phyloP scores from a whole-genome alignment of 2,797 vertebrate genomes.

The Setipinna tenuifilis region DNA sequence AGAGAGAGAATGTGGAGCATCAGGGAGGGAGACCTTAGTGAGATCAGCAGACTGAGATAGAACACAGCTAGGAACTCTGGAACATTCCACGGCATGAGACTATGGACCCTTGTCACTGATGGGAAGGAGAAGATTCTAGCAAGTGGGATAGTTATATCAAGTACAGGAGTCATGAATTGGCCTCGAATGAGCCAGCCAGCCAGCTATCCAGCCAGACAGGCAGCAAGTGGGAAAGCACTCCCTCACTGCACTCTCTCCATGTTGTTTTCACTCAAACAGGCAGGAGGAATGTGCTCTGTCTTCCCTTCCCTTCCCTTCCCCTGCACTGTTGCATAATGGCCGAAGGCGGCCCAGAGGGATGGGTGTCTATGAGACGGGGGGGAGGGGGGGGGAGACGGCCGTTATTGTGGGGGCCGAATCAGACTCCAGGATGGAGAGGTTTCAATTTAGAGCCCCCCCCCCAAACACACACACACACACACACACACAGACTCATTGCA shows the following conservation, averaged over 20 bases:
- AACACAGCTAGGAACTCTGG: background rate
- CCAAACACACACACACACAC: too few relatives aligned
- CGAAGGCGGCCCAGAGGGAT: background rate
- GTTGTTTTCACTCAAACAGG: slow-evolving; percentile 25
- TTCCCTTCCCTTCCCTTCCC: too few relatives aligned
- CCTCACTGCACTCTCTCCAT: background rate
- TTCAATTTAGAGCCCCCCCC: background rate
- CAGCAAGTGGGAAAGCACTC: background rate
- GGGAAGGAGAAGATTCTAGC: background rate
- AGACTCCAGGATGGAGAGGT: background rate
- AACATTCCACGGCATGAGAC: background rate
- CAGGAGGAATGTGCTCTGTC: slow-evolving; percentile 24
- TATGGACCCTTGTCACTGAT: background rate
- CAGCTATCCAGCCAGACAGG: too few relatives aligned
- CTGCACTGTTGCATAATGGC: background rate
- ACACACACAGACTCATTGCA: too few relatives aligned
- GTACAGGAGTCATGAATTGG: background rate
- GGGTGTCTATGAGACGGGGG: background rate
- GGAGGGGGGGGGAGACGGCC: background rate
- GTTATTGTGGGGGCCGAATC: too few relatives aligned
- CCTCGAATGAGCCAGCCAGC: background rate
- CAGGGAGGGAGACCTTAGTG: background rate
- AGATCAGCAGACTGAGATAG: background rate
- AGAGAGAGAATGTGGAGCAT: slow-evolving; percentile 3
- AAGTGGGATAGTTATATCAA: too few relatives aligned